Conservation (phyloP, 2,797 vertebrate genomes). For the Lithobates sylvaticus region DNA sequence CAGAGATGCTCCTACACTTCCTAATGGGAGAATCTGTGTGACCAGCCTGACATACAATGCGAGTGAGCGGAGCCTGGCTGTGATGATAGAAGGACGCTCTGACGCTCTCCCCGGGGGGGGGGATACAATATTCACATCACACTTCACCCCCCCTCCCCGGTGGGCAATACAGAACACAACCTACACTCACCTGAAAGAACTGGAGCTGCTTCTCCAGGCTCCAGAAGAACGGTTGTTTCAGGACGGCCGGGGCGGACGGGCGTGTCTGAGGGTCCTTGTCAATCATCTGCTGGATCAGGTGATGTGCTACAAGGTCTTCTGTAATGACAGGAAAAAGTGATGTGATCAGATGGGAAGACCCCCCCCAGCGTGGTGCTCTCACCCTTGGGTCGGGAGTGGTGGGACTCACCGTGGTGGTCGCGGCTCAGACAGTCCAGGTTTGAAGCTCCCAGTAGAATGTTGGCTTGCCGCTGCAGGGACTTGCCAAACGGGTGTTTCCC, state of each 20-base stretch:
- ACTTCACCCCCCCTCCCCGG: no score
- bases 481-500: slow-evolving; percentile 96
- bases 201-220: slow-evolving; percentile 94
- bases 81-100: no score
- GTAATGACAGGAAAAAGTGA: slow-evolving; percentile 25
- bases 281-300: slow-evolving; percentile 93
- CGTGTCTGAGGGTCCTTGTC: slow-evolving; percentile 88
- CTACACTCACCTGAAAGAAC: slow-evolving; percentile 91
- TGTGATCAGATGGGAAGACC: not conserved
- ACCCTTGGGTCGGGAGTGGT: no score
- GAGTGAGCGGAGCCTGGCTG: no score
- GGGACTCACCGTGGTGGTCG: slow-evolving; percentile 84
- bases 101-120: no score
- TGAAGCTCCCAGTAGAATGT: slow-evolving; percentile 91
- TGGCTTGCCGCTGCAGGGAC: slow-evolving; percentile 95
- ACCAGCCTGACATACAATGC: no score
- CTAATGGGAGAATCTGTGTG: no score
- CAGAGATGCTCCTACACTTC: no score
- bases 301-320: slow-evolving; percentile 89
- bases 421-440: slow-evolving; percentile 83
- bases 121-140: no score
- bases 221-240: slow-evolving; percentile 97
- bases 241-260: slow-evolving; percentile 88
- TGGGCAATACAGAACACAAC: slow-evolving; percentile 8
- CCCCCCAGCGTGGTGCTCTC: no score